phyloP scores from a whole-genome alignment of 2,797 vertebrate genomes.

The Streptopelia turtur region DNA sequence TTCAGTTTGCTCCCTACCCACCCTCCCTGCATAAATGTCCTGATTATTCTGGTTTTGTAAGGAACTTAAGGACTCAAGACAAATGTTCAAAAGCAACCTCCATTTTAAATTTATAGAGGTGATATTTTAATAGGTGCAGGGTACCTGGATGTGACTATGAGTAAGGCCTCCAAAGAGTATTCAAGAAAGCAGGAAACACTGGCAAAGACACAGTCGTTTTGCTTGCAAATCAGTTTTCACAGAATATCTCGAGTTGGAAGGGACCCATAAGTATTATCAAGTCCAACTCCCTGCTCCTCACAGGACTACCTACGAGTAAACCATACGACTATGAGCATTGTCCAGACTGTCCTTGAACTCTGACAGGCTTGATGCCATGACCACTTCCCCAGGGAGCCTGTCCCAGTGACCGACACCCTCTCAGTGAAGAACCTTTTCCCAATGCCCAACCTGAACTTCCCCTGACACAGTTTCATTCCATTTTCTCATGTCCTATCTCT shows the following conservation, averaged over 20 bases:
- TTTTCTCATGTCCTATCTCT: fast-evolving
- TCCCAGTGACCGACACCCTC: neutral
- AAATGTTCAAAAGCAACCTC: neutral
- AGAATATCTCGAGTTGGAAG: neutral
- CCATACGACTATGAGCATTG: neutral
- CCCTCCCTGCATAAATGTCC: neutral
- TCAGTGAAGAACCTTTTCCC: too few relatives aligned
- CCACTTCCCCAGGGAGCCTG: neutral
- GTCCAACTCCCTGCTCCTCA: fast-evolving
- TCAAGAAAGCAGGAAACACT: neutral
- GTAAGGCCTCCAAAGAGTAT: neutral
- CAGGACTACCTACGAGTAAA: neutral
- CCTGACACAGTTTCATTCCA: neutral
- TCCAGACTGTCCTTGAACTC: neutral
- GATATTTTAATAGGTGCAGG: neutral
- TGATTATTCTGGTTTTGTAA: neutral
- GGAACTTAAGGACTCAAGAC: neutral
- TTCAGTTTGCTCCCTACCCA: neutral
- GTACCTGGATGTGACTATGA: neutral
- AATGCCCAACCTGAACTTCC: neutral
- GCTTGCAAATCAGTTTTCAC: neutral
- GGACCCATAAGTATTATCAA: neutral
- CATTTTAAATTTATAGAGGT: neutral
- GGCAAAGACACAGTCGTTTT: neutral
- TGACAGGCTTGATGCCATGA: neutral